Base-by-base conservation (phyloP, 2,888 invertebrate genomes). In the Ochropleura plecta region DNA sequence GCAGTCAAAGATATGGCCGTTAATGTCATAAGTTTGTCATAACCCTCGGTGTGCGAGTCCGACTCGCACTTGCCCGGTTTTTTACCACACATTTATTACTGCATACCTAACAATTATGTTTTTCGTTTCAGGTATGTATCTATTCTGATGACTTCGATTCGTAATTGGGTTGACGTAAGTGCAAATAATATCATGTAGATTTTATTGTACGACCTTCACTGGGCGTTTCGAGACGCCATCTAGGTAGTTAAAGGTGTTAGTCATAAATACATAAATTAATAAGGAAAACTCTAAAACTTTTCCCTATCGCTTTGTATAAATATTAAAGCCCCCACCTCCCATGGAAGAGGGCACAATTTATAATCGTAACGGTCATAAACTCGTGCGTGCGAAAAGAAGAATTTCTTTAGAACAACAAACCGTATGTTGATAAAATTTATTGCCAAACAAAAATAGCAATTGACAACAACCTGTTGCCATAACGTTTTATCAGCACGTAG, bases 381-480 rank as follows among this genome's bases (percentile, higher is more conserved):
- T 18, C 18, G 40, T 70, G 60, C 48, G 51, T 73, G 59, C 60
- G 48, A 62, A 69, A 64, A 73, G 55, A 68, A 46, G n/a, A 60
- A 55, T 65, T 51, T 76, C 49, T 62, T 75, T 70, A 46, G 51
- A 76, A 76, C 57, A 76, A 73, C 70, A 73, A 51, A 48, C 59
- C 55, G 67, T 73, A 70, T 83, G 77, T 84, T 87, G 83, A 88
- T 88, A 88, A 87, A 84, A 82, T 84, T 85, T 86, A 89, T 90
- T 83, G 83, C 79, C 73, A 82, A 76, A 82, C 83, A 86, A 84
- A 90, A 90, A 85, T 87, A 86, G 74, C 88, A 82, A 83, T 90
- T 88, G 88, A 88, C 88, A 83, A 90, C 88, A 88, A 88, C 89
- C 86, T 90, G 91, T 91, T 90, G 90, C 90, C 84, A 89, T 82